Base-by-base conservation (phyloP, 2,888 invertebrate genomes). In the Dolichopus griseipennis region DNA sequence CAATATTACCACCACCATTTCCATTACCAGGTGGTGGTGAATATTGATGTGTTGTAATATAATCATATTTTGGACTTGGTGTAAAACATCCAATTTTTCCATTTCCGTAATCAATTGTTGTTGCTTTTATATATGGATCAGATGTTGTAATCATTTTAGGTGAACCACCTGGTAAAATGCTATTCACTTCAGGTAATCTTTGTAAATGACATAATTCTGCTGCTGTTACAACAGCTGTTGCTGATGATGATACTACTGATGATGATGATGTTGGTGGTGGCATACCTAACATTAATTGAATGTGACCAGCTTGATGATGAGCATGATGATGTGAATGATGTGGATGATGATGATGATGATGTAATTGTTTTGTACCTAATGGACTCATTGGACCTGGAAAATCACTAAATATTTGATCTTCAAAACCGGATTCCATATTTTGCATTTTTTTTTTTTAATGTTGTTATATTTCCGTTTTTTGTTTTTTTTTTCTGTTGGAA, bases 351-450 rank as follows among this genome's bases (percentile, higher is more conserved):
- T 68, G 66, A n/a, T 61, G 64, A 61, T 72, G 73, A 8, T 69
- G 70, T 41, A 81, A 68, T 0, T 80, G 77, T 65, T 81, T 81
- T 61, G 78, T 81, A 27, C 80, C 80, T 65, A 82, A 71, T 76
- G 85, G 81, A 72, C 82, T 82, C 12, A 88, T 83, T 70, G 84
- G 86, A 73, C 84, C 85, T 41, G 84, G 82, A 76, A 91, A 92
- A 81, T 92, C 92, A 73, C 86, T 84, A 80, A 92, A 92, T 70
- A 90, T 88, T 76, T 90, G 89, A 78, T 92, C 92, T 78, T 92
- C 92, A 81, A 92, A 88, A 71, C 83, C 80, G 41, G 84, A 88
- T 80, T 91, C 91, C 90, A 92, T 88, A 1, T 34, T 37, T 64
- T 34, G n/a, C 2, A 15, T 20, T 27, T 34, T 64, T 15, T 33